Percentiles rank a stretch among this genome's conserved stretches.
These are phyloP conservation scores for Pitangus sulphuratus DNA, from an alignment of 2,797 vertebrate genomes.

Conservation along the genomic window DNA sequence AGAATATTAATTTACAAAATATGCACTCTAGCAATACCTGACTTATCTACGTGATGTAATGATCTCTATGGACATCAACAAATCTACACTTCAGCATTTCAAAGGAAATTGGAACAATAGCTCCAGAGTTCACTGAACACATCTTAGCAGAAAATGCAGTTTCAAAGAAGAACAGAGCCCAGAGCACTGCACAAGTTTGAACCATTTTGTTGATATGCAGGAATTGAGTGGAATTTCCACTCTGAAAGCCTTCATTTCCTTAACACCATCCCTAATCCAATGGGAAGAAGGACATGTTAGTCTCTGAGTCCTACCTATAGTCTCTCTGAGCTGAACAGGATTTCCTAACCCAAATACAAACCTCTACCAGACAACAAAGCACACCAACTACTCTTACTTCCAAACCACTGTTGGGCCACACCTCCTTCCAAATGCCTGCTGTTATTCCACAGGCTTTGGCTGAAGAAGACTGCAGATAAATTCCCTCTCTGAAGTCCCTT, in stretches of 20 bases:
- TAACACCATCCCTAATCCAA: not conserved
- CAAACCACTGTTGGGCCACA: not conserved
- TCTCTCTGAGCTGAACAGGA: not conserved
- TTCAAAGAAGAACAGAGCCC: not conserved
- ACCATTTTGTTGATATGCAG: not conserved
- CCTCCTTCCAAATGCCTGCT: not conserved
- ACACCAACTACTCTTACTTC: not conserved
- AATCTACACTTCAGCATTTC: not conserved
- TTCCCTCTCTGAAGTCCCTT: not conserved
- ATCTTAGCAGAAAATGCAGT: not conserved
- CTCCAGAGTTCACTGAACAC: not conserved
- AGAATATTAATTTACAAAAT: not conserved
- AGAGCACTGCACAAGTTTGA: not conserved
- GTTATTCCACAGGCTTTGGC: not conserved
- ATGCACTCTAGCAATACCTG: not conserved
- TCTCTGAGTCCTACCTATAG: not conserved
- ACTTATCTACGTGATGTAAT: not conserved
- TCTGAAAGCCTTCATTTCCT: not conserved
- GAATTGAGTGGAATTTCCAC: not conserved
- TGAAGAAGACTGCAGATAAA: not conserved
- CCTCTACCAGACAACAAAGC: not conserved
- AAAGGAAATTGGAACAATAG: not conserved
- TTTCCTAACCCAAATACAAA: not conserved
- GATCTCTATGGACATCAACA: not conserved
- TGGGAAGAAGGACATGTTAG: not conserved